Base-by-base conservation (phyloP, 2,888 invertebrate genomes). In the Troides helena region DNA sequence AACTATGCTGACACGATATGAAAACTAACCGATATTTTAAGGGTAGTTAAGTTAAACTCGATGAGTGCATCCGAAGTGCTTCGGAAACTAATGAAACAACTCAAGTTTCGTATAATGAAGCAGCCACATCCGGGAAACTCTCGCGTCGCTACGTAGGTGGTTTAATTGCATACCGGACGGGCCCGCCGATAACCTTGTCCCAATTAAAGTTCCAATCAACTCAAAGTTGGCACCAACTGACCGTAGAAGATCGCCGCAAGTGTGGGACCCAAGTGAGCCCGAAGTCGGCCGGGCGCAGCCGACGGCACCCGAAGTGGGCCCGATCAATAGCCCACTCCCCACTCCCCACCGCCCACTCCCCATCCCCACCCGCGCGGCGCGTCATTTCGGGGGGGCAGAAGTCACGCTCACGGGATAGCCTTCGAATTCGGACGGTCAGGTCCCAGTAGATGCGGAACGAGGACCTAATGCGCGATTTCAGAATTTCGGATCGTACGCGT, bases 301-400 rank as follows among this genome's bases (percentile, higher is more conserved):
- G 91, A 90, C 79, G 78, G 72, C 69, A 66, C 67, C 85, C 91
- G 91, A 90, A 88, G 89, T 82, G 79, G 77, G 80, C 80, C 82
- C 90, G 91, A 92, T 92, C 92, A 89, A 92, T 92, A 92, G 87
- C 83, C 87, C 81, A 81, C 84, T 30, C 56, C 57, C n/a, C 59
- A 82, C 82, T 81, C 14, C 46, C 46, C 46, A 46, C 46, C 8
- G 2, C 12, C 46, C 46, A 12, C 46, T 14, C 10, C 12, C 46
- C 46, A 1, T 2, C 39, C 30, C 12, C 46, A 46, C 46, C 84
- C 85, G 85, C 83, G 82, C 81, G 73, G 82, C 85, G 85, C 88
- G 88, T 89, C 90, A 88, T 89, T 88, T 89, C 88, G 85, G 86
- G 87, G 86, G 88, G 86, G 85, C 88, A 91, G 88, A 91, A 92